Base-by-base conservation (phyloP, 1,140 invertebrate genomes). In the Ceratina calcarata region DNA sequence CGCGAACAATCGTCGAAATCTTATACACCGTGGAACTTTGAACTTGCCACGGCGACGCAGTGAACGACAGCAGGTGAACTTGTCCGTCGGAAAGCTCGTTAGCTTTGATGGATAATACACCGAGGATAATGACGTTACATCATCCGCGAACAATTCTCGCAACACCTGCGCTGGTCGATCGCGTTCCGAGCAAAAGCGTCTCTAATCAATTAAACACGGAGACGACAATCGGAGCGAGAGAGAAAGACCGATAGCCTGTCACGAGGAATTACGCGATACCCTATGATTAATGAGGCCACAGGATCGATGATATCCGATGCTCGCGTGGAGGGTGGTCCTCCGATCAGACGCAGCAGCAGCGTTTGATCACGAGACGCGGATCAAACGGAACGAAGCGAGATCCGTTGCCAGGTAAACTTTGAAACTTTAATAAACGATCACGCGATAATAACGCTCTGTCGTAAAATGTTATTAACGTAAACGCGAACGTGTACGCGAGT, bases 191-290 rank as follows among this genome's bases (percentile, higher is more conserved):
- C 55, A 64, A 22, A 37, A 60, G 2, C 22, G 49, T 45, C 16
- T 13, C 18, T 64, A 49, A 78, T 78, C 60, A 57, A 78, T 78
- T 57, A 57, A 78, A 78, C 32, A n/a, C 16, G 37, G 12, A 20
- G 27, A 37, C 49, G 60, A 70, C 62, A 72, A 78, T 64, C 37
- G 76, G 51, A 49, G 32, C 32, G 68, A 27, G 51, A 15, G 60
- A 72, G 76, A 62, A 64, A 55, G 71, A 55, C 13, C 32, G 68
- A 72, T 62, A 27, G 15, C 18, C 68, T n/a, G 68, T 71, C 76
- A 72, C 60, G 49, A 37, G 32, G n/a, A 72, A 78, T 78, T 72
- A 78, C 68, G 69, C 60, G 68, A 78, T 71, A 57, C 22, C 57
- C 58, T 12, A n/a, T 72, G 69, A 72, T 78, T 72, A 78, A 78